Conservation (phyloP, 2,797 vertebrate genomes). For the Podargus strigoides region DNA sequence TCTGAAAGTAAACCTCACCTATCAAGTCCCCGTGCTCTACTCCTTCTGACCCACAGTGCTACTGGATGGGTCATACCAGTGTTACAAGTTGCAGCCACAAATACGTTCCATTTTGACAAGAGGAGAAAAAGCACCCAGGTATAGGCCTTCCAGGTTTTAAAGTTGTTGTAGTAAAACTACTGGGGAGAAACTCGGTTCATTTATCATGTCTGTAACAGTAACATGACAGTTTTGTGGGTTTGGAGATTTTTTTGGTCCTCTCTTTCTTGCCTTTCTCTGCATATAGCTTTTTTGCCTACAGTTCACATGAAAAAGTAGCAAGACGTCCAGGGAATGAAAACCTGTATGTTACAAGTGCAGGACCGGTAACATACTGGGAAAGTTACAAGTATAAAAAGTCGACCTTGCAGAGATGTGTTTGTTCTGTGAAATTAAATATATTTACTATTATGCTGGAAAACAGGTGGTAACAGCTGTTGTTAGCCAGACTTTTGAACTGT, state of each 20-base stretch:
- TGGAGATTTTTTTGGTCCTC: background rate
- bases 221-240: background rate
- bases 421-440: background rate
- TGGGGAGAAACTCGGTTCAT: background rate
- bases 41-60: background rate
- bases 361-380: background rate
- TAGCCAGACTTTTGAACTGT: background rate
- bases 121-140: background rate
- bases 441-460: background rate
- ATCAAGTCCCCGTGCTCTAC: background rate
- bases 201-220: background rate
- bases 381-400: background rate
- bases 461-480: background rate
- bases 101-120: background rate
- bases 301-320: background rate
- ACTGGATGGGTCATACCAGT: no score
- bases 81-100: background rate
- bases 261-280: background rate
- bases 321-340: background rate
- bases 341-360: background rate
- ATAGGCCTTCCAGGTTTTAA: background rate
- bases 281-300: background rate
- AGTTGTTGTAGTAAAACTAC: background rate
- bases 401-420: background rate
- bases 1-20: background rate